Evolutionary conservation across 1,140 invertebrate species (phyloP).

Genomic region (Drosophila yakuba): DNA sequence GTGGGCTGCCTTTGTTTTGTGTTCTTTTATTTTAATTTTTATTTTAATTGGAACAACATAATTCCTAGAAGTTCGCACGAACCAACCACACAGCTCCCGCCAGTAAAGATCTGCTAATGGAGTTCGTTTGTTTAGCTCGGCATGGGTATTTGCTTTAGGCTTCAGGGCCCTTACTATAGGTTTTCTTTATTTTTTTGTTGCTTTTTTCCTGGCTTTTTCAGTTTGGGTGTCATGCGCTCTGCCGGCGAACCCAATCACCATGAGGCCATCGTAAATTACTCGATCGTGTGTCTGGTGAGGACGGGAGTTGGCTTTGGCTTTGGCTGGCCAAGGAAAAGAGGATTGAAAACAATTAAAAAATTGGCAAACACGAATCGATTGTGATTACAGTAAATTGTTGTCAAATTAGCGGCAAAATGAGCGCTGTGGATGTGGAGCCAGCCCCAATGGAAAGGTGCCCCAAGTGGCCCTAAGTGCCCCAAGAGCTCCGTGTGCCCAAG

Average conservation of each 20-base stretch:
- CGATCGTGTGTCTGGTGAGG: constrained; percentile 74
- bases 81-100: constrained; percentile 51
- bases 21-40: constrained; percentile 82
- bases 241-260: constrained; percentile 65
- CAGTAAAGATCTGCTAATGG: constrained; percentile 74
- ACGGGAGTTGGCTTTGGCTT: constrained; percentile 30
- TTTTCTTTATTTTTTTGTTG: constrained; percentile 1
- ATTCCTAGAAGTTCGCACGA: constrained; percentile 84
- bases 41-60: constrained; percentile 84
- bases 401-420: constrained; percentile 83
- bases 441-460: constrained; percentile 1
- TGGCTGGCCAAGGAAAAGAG: constrained; percentile 58
- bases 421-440: constrained; percentile 15
- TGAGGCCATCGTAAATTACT: constrained; percentile 83
- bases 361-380: constrained; percentile 84
- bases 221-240: constrained; percentile 69
- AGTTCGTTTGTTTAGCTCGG: constrained; percentile 69
- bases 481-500: neutral
- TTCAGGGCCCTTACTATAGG: neutral
- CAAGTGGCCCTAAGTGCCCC: constrained; percentile 5
- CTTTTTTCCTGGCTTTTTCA: constrained; percentile 6
- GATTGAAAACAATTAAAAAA: constrained; percentile 84
- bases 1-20: constrained; percentile 37
- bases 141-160: constrained; percentile 12
- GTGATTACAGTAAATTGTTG: constrained; percentile 84